Conservation (phyloP, 2,888 invertebrate genomes). For the Tupiocoris notatus region DNA sequence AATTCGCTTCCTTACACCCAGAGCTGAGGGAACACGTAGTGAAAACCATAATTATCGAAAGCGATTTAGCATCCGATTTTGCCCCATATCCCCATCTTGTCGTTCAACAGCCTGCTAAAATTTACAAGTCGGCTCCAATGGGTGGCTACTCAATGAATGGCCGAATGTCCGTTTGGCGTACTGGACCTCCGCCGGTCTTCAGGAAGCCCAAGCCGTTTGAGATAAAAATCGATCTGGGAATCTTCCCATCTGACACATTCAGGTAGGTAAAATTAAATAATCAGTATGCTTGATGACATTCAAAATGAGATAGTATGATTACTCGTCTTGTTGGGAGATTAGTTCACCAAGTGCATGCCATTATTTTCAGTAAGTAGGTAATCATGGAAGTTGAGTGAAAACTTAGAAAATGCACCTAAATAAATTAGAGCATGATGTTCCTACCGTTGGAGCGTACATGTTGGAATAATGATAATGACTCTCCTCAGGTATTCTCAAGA, state of each 20-base stretch:
- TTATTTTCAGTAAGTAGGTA: too few relatives aligned
- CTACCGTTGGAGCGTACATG: too few relatives aligned
- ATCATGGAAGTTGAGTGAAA: too few relatives aligned
- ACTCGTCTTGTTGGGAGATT: too few relatives aligned
- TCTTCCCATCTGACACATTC: constrained; percentile 24
- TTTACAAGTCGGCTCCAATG: constrained; percentile 22
- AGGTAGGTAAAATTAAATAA: constrained; percentile 13
- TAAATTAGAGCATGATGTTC: too few relatives aligned
- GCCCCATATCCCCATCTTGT: not conserved
- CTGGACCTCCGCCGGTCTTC: not conserved
- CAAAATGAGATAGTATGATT: too few relatives aligned
- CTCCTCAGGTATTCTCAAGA: constrained; percentile 14
- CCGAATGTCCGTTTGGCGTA: not conserved
- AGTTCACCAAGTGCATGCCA: too few relatives aligned
- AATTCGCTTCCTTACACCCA: constrained; percentile 1
- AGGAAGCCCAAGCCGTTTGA: not conserved
- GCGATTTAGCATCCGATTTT: not conserved
- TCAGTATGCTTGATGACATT: not conserved
- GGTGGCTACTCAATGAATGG: constrained; percentile 18
- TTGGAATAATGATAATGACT: too few relatives aligned
- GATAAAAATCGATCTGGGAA: constrained; percentile 27
- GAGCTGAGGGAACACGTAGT: constrained; percentile 21
- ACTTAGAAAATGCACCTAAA: too few relatives aligned
- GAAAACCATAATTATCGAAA: constrained; percentile 5
- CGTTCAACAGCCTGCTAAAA: constrained; percentile 11